Percentiles rank a stretch among this genome's conserved stretches.
phyloP scores from a whole-genome alignment of 2,888 invertebrate genomes.

The Polyommatus icarus region DNA sequence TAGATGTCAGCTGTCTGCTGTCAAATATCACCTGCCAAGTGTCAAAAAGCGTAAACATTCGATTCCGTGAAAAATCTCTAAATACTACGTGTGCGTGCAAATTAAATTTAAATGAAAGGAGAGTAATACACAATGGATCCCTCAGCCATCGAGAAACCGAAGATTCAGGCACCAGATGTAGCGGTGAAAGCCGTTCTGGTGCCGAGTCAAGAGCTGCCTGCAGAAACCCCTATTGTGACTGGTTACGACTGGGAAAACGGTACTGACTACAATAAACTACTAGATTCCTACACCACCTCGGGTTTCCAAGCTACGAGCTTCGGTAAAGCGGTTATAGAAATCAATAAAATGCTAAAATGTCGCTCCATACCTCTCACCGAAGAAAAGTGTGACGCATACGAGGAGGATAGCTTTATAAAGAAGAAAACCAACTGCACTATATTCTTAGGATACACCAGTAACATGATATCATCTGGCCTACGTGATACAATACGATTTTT shows the following conservation, averaged over 20 bases:
- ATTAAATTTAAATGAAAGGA: neutral
- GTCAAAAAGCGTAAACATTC: constrained; percentile 8
- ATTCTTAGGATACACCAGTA: constrained; percentile 98
- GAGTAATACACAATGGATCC: neutral
- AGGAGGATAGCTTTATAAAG: constrained; percentile 89
- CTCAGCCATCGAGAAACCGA: constrained; percentile 45
- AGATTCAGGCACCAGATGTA: constrained; percentile 65
- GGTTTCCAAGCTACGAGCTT: constrained; percentile 99
- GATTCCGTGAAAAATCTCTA: neutral
- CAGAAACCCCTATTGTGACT: constrained; percentile 83
- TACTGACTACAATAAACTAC: constrained; percentile 90
- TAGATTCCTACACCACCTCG: constrained; percentile 88
- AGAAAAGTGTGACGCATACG: constrained; percentile 84
- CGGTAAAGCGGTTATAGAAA: constrained; percentile 93
- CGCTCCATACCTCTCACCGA: constrained; percentile 84
- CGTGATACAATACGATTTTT: constrained; percentile 93
- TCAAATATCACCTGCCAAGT: neutral
- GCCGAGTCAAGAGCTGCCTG: constrained; percentile 84
- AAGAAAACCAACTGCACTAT: constrained; percentile 93
- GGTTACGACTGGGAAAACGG: constrained; percentile 98
- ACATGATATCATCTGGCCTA: constrained; percentile 96
- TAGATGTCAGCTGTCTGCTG: neutral
- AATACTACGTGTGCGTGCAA: neutral
- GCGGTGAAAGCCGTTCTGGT: constrained; percentile 87
- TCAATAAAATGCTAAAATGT: constrained; percentile 93